Evolutionary conservation across 2,797 vertebrate genomes (phyloP).

Genomic region (Argentina silus): DNA sequence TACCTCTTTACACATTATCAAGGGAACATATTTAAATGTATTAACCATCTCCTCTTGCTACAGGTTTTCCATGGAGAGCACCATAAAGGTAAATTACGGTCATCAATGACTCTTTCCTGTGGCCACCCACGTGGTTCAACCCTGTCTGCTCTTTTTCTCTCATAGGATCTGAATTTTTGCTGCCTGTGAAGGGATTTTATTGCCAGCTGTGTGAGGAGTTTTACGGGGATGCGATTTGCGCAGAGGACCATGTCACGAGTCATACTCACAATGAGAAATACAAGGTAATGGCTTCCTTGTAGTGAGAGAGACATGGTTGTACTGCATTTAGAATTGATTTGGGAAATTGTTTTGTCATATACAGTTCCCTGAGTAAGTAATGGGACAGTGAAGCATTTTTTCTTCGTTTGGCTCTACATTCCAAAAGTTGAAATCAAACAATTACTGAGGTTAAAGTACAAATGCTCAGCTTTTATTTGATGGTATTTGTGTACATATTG

Average conservation of each 20-base stretch:
- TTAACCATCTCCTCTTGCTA: constrained; percentile 52
- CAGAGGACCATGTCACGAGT: constrained; percentile 90
- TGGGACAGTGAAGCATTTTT: too few species aligned
- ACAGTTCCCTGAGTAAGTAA: too few species aligned
- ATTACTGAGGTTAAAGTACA: too few species aligned
- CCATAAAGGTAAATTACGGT: constrained; percentile 57
- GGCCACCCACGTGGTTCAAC: constrained; percentile 37
- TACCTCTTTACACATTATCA: not conserved
- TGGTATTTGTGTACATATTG: too few species aligned
- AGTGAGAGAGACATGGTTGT: not conserved
- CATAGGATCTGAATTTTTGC: constrained; percentile 92
- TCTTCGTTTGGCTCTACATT: too few species aligned
- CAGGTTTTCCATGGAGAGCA: constrained; percentile 48
- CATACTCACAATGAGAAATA: constrained; percentile 94
- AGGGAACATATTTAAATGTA: not conserved
- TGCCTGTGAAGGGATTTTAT: constrained; percentile 93
- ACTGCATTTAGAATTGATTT: not conserved
- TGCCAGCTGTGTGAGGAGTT: constrained; percentile 92
- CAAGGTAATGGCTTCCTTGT: constrained; percentile 79
- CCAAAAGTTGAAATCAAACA: too few species aligned
- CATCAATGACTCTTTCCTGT: constrained; percentile 47
- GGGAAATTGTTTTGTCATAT: not conserved
- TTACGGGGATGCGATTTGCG: constrained; percentile 92
- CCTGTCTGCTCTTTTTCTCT: constrained; percentile 28
- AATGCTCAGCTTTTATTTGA: too few species aligned